Base-by-base conservation (phyloP, 1,140 invertebrate genomes). In the Ostrea edulis region DNA sequence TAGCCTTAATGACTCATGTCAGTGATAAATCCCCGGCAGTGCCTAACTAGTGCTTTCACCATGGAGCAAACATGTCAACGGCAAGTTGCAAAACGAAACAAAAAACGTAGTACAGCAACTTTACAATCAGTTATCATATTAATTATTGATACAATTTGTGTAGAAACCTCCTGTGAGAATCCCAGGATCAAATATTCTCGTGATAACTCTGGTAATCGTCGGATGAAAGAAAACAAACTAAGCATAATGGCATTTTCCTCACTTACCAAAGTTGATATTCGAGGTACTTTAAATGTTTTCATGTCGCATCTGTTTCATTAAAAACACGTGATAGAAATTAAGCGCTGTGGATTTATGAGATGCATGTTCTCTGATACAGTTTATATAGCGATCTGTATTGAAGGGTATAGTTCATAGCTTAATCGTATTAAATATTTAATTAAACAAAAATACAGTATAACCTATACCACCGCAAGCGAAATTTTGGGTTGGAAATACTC, bases 1-100 rank as follows among this genome's bases (percentile, higher is more conserved):
- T 29, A 77, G 29, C 68, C 25, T 14, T 77, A 77, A 77, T 77
- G 68, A 77, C 68, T 77, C 68, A 77, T 77, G 25, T 77, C 68
- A 77, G 29, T 77, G 68, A 35, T 12, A 35, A 77, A 77, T 25
- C 29, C 25, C 29, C 68, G 12, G 25, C 25, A 77, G 68, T 77
- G 29, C 68, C 25, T 77, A 9, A 29, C 4, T 25, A 14, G 25
- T 8, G 68, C 25, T 25, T 29, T 29, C 29, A 4, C 68, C 68
- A 35, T 77, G 25, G 68, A 11, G 29, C 22, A 35, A 77, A 62
- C 55, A 62, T 77, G 25, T 77, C 22, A 25, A 77, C 25, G 68
- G 12, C 9, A 35, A 77, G 68, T 35, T 77, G 68, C 68, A 17
- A 29, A 29, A 25, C n/a, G 22, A 77, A 77, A 77, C 29, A 29